Conservation (phyloP, 37 sponge, comb jelly and placozoan species). For the Beroe forskalii region DNA sequence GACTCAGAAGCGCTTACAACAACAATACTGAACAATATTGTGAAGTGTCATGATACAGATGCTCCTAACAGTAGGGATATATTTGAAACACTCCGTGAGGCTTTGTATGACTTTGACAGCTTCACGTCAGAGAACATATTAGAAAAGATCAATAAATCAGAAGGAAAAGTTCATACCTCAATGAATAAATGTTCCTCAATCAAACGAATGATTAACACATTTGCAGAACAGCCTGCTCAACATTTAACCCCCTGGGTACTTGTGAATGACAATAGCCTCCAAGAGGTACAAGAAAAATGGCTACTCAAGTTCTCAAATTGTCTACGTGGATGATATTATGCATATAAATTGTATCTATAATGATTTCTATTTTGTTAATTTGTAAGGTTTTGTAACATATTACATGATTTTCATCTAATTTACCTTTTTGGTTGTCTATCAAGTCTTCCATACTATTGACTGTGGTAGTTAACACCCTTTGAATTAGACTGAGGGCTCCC, state of each 20-base stretch:
- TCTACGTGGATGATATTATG: no score
- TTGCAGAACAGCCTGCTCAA: not conserved
- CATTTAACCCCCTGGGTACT: not conserved
- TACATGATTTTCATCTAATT: no score
- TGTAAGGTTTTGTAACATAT: no score
- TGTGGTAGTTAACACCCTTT: no score
- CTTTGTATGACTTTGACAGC: slow-evolving; percentile 39
- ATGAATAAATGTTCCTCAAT: slow-evolving; percentile 13
- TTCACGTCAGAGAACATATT: slow-evolving; percentile 18
- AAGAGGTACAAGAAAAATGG: slow-evolving; percentile 24
- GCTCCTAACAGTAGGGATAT: slow-evolving; percentile 13
- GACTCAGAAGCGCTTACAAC: not conserved
- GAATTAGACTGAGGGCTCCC: no score
- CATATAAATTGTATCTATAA: no score
- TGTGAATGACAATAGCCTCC: not conserved
- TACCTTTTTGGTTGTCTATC: no score
- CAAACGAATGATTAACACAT: slow-evolving; percentile 21
- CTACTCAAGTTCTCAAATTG: not conserved
- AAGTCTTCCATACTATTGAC: no score
- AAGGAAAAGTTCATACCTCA: not conserved
- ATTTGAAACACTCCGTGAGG: not conserved
- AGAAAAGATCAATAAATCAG: not conserved
- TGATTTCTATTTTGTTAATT: no score
- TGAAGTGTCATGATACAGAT: not conserved
- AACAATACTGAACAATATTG: not conserved